These are phyloP conservation scores for Brachyptera putata DNA, from an alignment of 2,888 invertebrate genomes.

Conservation along the genomic window DNA sequence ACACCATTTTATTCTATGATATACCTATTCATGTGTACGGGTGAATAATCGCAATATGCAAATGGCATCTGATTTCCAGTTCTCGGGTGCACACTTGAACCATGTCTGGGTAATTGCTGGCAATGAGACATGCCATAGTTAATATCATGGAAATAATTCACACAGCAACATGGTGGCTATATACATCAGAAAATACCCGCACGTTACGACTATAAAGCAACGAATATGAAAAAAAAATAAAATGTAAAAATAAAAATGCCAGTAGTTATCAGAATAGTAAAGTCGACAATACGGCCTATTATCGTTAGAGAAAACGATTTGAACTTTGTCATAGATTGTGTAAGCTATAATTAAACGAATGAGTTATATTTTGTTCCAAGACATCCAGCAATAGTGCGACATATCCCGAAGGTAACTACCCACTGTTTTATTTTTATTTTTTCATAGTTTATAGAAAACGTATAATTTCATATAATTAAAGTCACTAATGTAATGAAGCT, in stretches of 20 bases:
- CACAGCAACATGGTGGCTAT: neutral
- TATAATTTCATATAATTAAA: constrained; percentile 29
- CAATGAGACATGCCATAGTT: constrained; percentile 12
- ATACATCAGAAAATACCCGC: constrained; percentile 5
- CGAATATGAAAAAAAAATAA: constrained; percentile 4
- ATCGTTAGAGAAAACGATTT: neutral
- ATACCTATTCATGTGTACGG: too few species aligned
- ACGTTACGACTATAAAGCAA: constrained; percentile 21
- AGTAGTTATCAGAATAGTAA: neutral
- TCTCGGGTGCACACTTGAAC: neutral
- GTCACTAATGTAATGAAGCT: constrained; percentile 20
- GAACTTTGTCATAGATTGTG: constrained; percentile 4
- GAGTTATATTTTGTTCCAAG: constrained; percentile 27
- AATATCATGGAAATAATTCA: constrained; percentile 11
- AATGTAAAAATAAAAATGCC: neutral
- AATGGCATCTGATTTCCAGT: constrained; percentile 16
- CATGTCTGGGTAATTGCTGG: constrained; percentile 9
- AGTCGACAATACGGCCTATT: too few species aligned
- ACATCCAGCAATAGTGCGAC: constrained; percentile 20
- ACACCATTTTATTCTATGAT: too few species aligned
- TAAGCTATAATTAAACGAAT: constrained; percentile 24
- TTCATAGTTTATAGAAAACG: constrained; percentile 20
- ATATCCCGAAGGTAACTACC: constrained; percentile 23
- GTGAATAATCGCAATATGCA: neutral
- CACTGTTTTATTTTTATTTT: constrained; percentile 25